A percentile compares a stretch with the other conserved stretches of the same genome.
Conservation (phyloP, 1,140 invertebrate genomes). For the Pinna nobilis region DNA sequence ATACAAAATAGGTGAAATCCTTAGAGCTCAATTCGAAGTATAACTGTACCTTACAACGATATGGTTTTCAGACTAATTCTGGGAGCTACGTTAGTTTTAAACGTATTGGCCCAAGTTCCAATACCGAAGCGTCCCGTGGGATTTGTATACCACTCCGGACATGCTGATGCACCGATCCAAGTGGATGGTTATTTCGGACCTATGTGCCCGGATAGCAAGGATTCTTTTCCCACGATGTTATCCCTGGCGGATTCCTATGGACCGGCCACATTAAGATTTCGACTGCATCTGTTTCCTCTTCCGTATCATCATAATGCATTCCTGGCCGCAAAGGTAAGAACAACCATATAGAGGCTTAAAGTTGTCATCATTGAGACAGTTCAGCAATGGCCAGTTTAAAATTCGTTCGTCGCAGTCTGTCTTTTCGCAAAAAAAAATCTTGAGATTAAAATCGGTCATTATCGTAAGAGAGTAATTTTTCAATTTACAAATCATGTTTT, state of each 20-base stretch:
- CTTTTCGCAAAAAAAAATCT: too few species aligned
- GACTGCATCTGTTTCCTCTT: slow-evolving; percentile 54
- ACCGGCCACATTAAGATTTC: slow-evolving; percentile 30
- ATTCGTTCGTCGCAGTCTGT: too few species aligned
- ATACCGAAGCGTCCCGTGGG: slow-evolving; percentile 27
- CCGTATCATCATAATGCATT: slow-evolving; percentile 59
- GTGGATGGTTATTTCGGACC: slow-evolving; percentile 56
- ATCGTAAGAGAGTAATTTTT: too few species aligned
- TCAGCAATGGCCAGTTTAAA: too few species aligned
- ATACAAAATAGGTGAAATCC: too few species aligned
- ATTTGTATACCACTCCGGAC: slow-evolving; percentile 41
- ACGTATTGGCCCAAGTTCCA: background rate
- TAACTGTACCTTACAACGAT: too few species aligned
- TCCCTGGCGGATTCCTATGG: slow-evolving; percentile 53
- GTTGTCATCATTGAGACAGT: too few species aligned
- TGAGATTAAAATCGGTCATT: too few species aligned
- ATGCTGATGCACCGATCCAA: slow-evolving; percentile 40
- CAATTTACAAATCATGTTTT: too few species aligned
- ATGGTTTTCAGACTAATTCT: too few species aligned
- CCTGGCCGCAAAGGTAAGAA: slow-evolving; percentile 48
- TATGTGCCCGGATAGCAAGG: slow-evolving; percentile 54
- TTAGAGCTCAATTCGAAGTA: too few species aligned
- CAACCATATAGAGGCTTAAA: too few species aligned
- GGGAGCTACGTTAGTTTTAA: background rate
- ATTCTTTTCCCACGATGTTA: slow-evolving; percentile 40